Evolutionary conservation across 2,113 vertebrate species (phyloP).

Genomic region (Hystrix cristata): DNA sequence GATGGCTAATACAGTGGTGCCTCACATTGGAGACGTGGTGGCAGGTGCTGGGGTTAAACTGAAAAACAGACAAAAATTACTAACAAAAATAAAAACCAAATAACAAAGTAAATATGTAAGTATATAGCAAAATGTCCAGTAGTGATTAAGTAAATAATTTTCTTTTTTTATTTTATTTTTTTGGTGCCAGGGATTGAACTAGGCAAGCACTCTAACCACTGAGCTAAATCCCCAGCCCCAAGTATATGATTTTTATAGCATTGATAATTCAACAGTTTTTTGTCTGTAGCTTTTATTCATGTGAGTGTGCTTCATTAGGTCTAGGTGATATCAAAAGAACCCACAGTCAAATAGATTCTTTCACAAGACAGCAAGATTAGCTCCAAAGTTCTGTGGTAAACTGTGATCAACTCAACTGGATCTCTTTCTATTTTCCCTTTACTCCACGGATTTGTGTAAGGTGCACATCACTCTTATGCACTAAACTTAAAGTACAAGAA

Average conservation of each 20-base stretch:
- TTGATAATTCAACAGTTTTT: background rate
- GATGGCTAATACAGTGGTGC: background rate
- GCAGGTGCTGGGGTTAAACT: background rate
- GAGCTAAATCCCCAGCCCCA: too few species aligned
- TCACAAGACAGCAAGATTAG: background rate
- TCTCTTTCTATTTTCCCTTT: background rate
- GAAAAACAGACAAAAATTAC: slow-evolving; percentile 33
- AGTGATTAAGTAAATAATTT: background rate
- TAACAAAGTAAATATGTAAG: background rate
- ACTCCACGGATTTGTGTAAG: background rate
- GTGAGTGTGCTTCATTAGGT: background rate
- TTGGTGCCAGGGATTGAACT: too few species aligned
- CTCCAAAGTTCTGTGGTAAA: background rate
- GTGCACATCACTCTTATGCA: background rate
- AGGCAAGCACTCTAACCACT: too few species aligned
- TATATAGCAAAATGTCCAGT: background rate
- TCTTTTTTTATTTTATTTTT: background rate
- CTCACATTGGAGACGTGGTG: background rate
- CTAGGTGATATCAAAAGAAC: background rate
- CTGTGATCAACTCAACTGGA: background rate
- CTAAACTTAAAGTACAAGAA: background rate
- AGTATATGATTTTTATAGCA: background rate
- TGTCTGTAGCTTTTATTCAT: slow-evolving; percentile 27
- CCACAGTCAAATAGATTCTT: background rate
- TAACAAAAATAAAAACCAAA: background rate